Evolutionary conservation across 2,797 vertebrate genomes (phyloP).

Genomic region (Hylomyscus alleni): DNA sequence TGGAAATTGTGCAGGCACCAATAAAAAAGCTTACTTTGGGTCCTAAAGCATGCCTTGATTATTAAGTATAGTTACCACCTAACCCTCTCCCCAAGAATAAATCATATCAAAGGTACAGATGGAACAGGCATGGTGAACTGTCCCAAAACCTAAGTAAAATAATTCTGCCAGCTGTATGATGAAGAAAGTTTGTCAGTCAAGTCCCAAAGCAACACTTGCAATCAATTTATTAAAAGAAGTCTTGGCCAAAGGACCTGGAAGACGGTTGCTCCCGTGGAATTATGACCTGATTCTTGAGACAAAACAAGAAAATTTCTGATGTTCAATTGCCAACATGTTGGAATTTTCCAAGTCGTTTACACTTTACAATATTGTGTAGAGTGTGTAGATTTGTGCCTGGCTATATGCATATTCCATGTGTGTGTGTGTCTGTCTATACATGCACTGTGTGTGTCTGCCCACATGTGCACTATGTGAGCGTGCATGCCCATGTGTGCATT

Average conservation of each 20-base stretch:
- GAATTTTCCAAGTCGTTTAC: neutral
- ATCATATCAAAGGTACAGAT: neutral
- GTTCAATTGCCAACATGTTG: neutral
- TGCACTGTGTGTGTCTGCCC: too few relatives aligned
- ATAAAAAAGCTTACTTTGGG: conserved; percentile 16
- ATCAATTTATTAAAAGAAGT: neutral
- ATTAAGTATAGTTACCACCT: neutral
- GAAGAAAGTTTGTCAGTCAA: conserved; percentile 19
- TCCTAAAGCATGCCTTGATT: neutral
- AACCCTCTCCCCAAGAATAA: neutral
- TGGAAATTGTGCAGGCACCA: conserved; percentile 68
- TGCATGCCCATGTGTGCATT: neutral
- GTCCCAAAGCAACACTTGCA: conserved; percentile 10
- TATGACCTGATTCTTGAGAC: neutral
- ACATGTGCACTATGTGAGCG: too few relatives aligned
- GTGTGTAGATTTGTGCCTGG: neutral
- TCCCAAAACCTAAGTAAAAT: conserved; percentile 22
- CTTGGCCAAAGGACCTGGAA: neutral
- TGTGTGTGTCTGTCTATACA: neutral
- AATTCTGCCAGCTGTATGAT: neutral
- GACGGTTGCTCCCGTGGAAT: neutral
- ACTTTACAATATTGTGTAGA: neutral
- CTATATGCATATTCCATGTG: neutral
- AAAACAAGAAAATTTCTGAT: conserved; percentile 40
- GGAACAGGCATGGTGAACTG: neutral